Evolutionary conservation across 2,113 vertebrate species (phyloP), one percentile per base, ranked within the genome.

Genomic region (Paralichthys olivaceus): DNA sequence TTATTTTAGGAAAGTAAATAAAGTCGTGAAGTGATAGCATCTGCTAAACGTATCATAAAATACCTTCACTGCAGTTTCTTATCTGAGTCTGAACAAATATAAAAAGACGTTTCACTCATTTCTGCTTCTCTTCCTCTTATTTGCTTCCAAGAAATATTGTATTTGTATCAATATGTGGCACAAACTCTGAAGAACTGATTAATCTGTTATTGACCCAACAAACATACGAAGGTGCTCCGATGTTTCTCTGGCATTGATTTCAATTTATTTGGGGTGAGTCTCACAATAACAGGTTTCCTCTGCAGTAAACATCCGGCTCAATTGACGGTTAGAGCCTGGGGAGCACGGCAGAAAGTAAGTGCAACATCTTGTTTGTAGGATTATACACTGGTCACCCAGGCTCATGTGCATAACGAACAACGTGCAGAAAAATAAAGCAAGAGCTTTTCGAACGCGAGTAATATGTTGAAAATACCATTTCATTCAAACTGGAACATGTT

Each of bases 121-220:
- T 37, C 66, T 32, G 26, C 54, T 9, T 71, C 45, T 22, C 28
- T 28, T 1, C 34, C 26, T 53, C 37, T 28, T 28, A 40, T 67
- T 56, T 72, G 32, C 68, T 5, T 56, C 57, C 7, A 12, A 55
- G 12, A 55, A 15, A 4, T 40, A 40, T 14, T 66, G 40, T 32
- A 7, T 64, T 59, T 26, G 26, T 29, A 7, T 20, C 25, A 3
- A 13, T 23, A 26, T 47, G 51, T 20, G 53, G 65, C 57, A 20
- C 26, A 29, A 70, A 22, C 56, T 59, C 69, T 54, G 71, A 79
- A 77, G 45, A 71, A 77, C 23, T 32, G 54, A 80, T 83, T 51
- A 68, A 51, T 67, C 73, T 53, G 17, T 32, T 54, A 76, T 65
- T 71, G 77, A 83, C 72, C 43, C 22, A 57, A 11, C 69, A 67